Percentiles rank a stretch among this genome's conserved stretches.
phyloP scores from a whole-genome alignment of 2,113 vertebrate genomes.

The Colius striatus region DNA sequence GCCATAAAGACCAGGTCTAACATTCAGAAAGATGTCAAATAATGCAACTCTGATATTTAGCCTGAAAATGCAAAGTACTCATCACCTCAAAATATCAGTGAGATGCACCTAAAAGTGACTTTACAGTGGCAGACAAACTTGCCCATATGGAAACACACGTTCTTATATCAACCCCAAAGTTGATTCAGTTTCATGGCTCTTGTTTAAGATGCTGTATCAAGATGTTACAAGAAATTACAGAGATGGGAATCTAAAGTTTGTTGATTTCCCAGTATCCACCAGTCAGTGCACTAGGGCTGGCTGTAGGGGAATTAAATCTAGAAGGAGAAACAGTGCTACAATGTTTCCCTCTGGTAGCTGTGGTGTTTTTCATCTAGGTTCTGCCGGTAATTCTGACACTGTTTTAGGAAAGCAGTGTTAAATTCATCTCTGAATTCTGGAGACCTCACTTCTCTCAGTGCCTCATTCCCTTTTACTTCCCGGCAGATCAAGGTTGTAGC shows the following conservation, averaged over 20 bases:
- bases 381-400: not conserved
- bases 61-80: not conserved
- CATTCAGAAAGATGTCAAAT: not conserved
- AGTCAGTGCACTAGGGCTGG: not conserved
- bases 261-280: not conserved
- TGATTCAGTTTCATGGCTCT: not conserved
- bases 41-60: not conserved
- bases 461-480: not conserved
- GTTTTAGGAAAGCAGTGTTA: not conserved
- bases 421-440: not conserved
- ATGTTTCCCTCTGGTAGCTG: not conserved
- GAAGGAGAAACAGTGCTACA: accelerated
- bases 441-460: not conserved
- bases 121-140: not conserved
- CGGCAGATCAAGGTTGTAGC: not conserved
- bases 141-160: not conserved
- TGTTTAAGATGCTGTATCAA: not conserved
- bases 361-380: not conserved
- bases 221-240: not conserved
- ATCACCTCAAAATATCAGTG: not conserved
- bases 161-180: not conserved
- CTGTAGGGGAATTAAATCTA: not conserved
- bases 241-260: not conserved
- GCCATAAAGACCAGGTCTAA: not conserved
- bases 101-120: not conserved